Evolutionary conservation across 1,140 invertebrate species (phyloP).

Genomic region (Chelonus insularis): DNA sequence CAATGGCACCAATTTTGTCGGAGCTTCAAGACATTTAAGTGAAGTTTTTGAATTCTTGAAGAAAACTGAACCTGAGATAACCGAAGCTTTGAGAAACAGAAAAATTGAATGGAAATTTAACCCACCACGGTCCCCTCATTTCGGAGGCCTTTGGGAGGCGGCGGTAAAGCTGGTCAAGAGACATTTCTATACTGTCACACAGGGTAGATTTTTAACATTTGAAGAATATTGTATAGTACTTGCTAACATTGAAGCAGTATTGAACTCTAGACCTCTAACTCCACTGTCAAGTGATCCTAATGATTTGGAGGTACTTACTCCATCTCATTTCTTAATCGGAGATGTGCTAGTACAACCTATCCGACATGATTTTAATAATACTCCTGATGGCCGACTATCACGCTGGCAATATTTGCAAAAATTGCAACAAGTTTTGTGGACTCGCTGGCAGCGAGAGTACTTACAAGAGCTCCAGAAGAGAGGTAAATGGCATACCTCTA

Average conservation of each 20-base stretch:
- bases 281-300: not conserved
- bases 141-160: not conserved
- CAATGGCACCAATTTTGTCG: not conserved
- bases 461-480: conserved; percentile 33
- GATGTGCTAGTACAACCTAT: not conserved
- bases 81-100: not conserved
- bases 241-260: not conserved
- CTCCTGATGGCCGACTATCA: conserved; percentile 30
- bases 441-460: conserved; percentile 36
- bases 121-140: not conserved
- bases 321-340: not conserved
- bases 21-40: not conserved
- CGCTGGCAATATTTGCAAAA: conserved; percentile 34
- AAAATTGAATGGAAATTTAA: not conserved
- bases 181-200: not conserved
- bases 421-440: conserved; percentile 38
- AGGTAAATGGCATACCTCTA: conserved; percentile 31
- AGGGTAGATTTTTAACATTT: not conserved
- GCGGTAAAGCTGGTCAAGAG: not conserved
- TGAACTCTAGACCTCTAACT: not conserved
- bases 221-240: not conserved
- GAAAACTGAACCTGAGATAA: not conserved
- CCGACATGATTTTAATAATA: conserved; percentile 14
- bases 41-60: not conserved
- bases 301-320: not conserved